These are phyloP conservation scores for Drosophila kanekoi DNA, from an alignment of 2,888 invertebrate genomes.

Conservation along the genomic window DNA sequence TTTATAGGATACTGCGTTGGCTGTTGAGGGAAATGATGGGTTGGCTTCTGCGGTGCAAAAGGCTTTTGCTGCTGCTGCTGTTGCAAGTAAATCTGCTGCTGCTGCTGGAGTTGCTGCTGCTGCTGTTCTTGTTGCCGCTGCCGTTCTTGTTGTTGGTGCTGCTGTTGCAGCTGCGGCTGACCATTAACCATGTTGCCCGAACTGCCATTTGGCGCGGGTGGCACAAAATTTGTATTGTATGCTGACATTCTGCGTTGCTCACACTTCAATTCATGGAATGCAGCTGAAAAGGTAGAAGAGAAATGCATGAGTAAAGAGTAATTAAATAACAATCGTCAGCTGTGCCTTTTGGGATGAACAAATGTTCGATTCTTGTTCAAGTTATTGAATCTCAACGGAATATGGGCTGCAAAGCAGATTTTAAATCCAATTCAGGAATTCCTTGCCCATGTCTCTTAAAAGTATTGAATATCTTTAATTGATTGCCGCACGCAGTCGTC, in stretches of 20 bases:
- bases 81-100: constrained; percentile 41
- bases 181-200: constrained; percentile 72
- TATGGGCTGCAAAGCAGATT: no score
- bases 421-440: no score
- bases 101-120: constrained; percentile 41
- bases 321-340: no score
- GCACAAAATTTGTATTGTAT: constrained; percentile 65
- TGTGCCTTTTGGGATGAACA: no score
- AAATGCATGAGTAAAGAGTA: constrained; percentile 18
- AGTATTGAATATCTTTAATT: constrained; percentile 2
- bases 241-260: constrained; percentile 58
- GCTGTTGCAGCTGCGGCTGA: constrained; percentile 43
- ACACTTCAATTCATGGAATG: constrained; percentile 60
- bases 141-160: constrained; percentile 40
- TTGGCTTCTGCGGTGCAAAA: constrained; percentile 30
- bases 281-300: constrained; percentile 31
- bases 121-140: constrained; percentile 41
- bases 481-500: constrained; percentile 2
- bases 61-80: constrained; percentile 40
- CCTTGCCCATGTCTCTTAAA: background rate
- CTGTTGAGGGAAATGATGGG: constrained; percentile 44
- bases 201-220: constrained; percentile 42
- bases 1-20: constrained; percentile 31
- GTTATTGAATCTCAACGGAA: background rate
- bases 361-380: no score